Percentiles rank a stretch among this genome's conserved stretches.
Conservation (phyloP, 2,113 vertebrate genomes). For the Donacobius atricapilla region DNA sequence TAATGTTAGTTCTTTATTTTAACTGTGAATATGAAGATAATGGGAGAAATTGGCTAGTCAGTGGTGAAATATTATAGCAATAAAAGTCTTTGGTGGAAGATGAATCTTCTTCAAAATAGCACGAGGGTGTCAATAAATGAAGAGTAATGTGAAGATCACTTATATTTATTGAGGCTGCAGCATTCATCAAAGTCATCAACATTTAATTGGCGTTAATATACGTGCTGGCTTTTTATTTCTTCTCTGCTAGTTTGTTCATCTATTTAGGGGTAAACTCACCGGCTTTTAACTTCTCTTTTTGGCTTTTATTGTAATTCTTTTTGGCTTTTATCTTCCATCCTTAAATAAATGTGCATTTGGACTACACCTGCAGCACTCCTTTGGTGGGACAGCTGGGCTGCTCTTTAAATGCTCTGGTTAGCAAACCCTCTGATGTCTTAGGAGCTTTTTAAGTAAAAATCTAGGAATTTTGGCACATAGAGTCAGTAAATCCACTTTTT, state of each 20-base stretch:
- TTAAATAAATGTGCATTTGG: not conserved
- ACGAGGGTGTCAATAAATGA: constrained; percentile 60
- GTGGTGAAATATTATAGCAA: constrained; percentile 72
- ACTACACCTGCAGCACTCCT: not conserved
- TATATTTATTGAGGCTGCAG: constrained; percentile 43
- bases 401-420: not conserved
- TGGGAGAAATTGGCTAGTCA: constrained; percentile 63
- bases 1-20: constrained; percentile 54
- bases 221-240: not conserved
- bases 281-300: not conserved
- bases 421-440: not conserved
- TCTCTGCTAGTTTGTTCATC: not conserved
- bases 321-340: not conserved
- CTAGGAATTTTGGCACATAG: not conserved
- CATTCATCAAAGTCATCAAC: constrained; percentile 30
- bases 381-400: not conserved
- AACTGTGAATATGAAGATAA: constrained; percentile 65
- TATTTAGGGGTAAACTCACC: not conserved
- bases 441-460: not conserved
- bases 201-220: constrained; percentile 30
- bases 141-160: constrained; percentile 54
- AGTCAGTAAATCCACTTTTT: not conserved
- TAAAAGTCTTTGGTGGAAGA: constrained; percentile 59
- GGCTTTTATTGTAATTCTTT: not conserved
- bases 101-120: constrained; percentile 60